Conservation (phyloP, 53 echinoderm and acorn worm genomes). For the Paelopatides confundens region DNA sequence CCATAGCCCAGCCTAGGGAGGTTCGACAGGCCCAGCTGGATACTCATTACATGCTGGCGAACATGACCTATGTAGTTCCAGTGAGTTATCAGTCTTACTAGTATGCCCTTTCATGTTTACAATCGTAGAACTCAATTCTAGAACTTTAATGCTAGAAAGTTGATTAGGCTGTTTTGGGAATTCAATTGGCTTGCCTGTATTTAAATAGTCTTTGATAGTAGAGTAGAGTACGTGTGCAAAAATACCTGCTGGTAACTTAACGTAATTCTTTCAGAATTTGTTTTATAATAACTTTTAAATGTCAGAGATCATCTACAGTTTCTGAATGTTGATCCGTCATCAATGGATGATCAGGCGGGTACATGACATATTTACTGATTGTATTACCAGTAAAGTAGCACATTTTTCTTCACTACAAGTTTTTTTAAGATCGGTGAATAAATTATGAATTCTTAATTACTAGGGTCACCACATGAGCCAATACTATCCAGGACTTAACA, state of each 20-base stretch:
- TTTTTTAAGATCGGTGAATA: no score
- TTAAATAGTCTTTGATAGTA: no score
- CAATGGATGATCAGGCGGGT: no score
- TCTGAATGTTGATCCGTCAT: no score
- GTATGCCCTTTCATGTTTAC: no score
- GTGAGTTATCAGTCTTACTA: neutral
- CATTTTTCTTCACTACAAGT: neutral
- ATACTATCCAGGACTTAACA: conserved; percentile 27
- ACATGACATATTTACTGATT: neutral
- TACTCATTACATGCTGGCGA: conserved; percentile 75
- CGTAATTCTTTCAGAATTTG: no score
- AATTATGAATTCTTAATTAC: neutral
- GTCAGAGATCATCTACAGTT: neutral
- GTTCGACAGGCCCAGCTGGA: conserved; percentile 79
- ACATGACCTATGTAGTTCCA: neutral
- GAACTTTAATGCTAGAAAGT: no score
- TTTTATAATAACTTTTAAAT: no score
- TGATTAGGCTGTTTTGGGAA: no score
- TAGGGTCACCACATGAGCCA: conserved; percentile 53
- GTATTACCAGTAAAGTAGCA: neutral
- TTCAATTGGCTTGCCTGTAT: neutral
- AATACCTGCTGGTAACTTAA: no score
- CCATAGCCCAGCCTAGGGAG: conserved; percentile 80
- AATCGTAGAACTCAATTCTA: no score
- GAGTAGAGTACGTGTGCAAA: no score